Evolutionary conservation across 2,797 vertebrate species (phyloP).

Genomic region (Clarias pachynema): DNA sequence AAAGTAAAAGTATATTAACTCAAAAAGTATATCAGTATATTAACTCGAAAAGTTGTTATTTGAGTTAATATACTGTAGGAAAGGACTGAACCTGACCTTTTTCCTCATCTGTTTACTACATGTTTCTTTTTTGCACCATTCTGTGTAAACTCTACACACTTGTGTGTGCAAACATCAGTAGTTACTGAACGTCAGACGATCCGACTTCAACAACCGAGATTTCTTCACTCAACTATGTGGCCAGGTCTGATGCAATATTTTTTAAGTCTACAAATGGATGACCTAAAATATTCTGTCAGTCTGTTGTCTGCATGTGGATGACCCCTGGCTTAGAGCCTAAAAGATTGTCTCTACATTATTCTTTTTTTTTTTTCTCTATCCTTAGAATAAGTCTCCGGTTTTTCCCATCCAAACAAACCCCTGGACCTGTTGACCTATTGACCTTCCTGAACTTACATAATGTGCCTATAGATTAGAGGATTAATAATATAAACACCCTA

Average conservation of each 20-base stretch:
- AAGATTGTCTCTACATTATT: not conserved
- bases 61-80: not conserved
- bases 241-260: not conserved
- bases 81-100: not conserved
- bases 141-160: not conserved
- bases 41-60: not conserved
- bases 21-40: no score
- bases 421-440: slow-evolving; percentile 26
- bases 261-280: not conserved
- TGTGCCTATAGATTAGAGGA: slow-evolving; percentile 27
- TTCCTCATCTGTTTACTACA: not conserved
- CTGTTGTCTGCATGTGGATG: not conserved
- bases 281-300: not conserved
- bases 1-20: no score
- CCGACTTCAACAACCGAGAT: not conserved
- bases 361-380: not conserved
- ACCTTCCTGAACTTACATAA: slow-evolving; percentile 28
- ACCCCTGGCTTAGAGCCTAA: not conserved
- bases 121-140: not conserved
- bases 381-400: not conserved
- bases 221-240: not conserved
- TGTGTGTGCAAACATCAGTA: not conserved
- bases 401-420: slow-evolving; percentile 28
- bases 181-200: not conserved
- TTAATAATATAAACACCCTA: slow-evolving; percentile 23